These are phyloP conservation scores for Mimachlamys varia DNA, from an alignment of 2,888 invertebrate genomes.

Conservation along the genomic window DNA sequence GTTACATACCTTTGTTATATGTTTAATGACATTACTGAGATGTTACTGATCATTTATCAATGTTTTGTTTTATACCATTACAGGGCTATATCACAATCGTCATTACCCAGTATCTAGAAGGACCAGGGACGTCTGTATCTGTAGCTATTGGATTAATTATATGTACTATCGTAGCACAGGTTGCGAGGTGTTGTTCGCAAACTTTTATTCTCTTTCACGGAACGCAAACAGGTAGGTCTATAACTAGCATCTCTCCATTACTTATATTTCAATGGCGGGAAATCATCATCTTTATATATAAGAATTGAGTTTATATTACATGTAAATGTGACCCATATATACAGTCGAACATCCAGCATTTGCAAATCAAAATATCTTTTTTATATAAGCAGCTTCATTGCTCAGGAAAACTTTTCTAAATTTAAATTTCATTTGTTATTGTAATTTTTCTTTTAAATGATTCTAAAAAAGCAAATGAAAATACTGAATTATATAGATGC, in stretches of 20 bases:
- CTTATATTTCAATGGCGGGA: too few species aligned
- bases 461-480: too few species aligned
- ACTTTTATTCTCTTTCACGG: slow-evolving; percentile 57
- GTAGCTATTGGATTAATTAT: slow-evolving; percentile 59
- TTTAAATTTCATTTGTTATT: too few species aligned
- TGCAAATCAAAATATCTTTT: background rate
- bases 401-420: background rate
- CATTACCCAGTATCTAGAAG: slow-evolving; percentile 59
- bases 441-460: too few species aligned
- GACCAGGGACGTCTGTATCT: slow-evolving; percentile 44
- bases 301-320: too few species aligned
- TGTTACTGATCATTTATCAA: too few species aligned
- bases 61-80: too few species aligned
- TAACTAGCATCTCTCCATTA: background rate
- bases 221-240: slow-evolving; percentile 59
- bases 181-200: slow-evolving; percentile 57
- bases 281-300: too few species aligned
- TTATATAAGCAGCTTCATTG: background rate
- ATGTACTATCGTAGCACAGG: slow-evolving; percentile 54
- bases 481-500: background rate
- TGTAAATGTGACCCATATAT: background rate
- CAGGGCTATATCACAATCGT: slow-evolving; percentile 61
- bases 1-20: too few species aligned
- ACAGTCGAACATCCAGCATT: background rate
- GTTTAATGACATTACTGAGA: too few species aligned